phyloP scores from a whole-genome alignment of 2,888 invertebrate species.

The Craniophora ligustri region DNA sequence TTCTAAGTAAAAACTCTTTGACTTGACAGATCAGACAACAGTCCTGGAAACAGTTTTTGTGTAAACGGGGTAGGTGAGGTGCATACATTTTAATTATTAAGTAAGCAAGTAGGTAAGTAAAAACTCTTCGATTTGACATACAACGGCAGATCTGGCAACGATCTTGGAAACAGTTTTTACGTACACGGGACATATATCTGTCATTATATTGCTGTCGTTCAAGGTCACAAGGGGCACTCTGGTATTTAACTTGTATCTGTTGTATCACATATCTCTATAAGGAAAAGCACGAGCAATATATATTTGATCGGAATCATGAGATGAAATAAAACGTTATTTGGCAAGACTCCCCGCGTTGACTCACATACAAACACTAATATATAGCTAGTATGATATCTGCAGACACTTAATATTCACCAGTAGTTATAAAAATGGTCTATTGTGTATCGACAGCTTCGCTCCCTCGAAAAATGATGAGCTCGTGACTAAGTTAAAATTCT shows the following conservation, averaged over 20 bases:
- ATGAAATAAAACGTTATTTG: slow-evolving; percentile 46
- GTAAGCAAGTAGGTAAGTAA: no score
- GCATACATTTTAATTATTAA: no score
- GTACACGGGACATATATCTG: not conserved
- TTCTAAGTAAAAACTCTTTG: no score
- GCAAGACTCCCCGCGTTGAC: slow-evolving; percentile 31
- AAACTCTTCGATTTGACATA: no score
- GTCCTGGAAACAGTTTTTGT: no score
- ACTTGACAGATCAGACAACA: no score
- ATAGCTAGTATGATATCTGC: slow-evolving; percentile 25
- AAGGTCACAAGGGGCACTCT: slow-evolving; percentile 20
- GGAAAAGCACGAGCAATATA: slow-evolving; percentile 34
- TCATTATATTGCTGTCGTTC: not conserved
- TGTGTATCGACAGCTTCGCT: slow-evolving; percentile 24
- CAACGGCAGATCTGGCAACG: no score
- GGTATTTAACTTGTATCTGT: slow-evolving; percentile 18
- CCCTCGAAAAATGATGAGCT: no score
- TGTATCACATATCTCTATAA: slow-evolving; percentile 29
- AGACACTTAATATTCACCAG: slow-evolving; percentile 45
- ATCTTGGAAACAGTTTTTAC: no score
- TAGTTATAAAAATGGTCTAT: slow-evolving; percentile 16
- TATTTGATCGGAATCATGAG: slow-evolving; percentile 46
- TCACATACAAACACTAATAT: slow-evolving; percentile 15
- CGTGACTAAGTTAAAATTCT: no score
- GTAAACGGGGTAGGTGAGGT: no score